Conservation (phyloP, 2,797 vertebrate species). For the Chlorospingus flavigularis region DNA sequence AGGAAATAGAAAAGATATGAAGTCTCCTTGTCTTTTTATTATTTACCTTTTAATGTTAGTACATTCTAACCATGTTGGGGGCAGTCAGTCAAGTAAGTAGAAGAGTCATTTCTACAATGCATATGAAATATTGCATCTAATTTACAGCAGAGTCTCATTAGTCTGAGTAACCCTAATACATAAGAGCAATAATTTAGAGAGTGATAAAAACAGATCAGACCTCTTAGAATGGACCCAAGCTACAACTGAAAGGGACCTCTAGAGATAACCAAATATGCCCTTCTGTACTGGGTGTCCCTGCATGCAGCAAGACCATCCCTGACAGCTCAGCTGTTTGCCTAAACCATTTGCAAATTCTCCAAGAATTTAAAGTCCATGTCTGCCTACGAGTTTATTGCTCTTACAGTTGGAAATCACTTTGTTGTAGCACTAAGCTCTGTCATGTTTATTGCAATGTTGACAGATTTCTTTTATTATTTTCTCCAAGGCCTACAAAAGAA, state of each 20-base stretch:
- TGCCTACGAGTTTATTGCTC: not conserved
- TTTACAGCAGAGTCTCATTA: not conserved
- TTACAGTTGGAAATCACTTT: not conserved
- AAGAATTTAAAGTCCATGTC: not conserved
- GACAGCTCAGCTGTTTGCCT: not conserved
- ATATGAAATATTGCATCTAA: not conserved
- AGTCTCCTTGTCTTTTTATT: not conserved
- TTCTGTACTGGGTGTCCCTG: not conserved
- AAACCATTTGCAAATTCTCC: not conserved
- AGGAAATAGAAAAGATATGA: not conserved
- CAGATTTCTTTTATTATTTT: not conserved
- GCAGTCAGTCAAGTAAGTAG: not conserved
- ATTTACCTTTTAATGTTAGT: not conserved
- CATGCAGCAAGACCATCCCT: not conserved
- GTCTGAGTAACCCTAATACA: not conserved
- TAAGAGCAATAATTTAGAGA: not conserved
- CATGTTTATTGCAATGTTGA: not conserved
- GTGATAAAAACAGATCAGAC: not conserved
- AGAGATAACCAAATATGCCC: not conserved
- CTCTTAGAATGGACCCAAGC: not conserved
- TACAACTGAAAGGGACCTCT: not conserved
- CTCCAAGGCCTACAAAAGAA: not conserved
- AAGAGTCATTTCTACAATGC: not conserved
- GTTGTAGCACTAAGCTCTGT: not conserved
- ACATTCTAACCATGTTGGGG: not conserved